Evolutionary conservation across 2,797 vertebrate species (phyloP), one percentile per base, ranked within the genome.

Genomic region (Arctocebus calabarensis): DNA sequence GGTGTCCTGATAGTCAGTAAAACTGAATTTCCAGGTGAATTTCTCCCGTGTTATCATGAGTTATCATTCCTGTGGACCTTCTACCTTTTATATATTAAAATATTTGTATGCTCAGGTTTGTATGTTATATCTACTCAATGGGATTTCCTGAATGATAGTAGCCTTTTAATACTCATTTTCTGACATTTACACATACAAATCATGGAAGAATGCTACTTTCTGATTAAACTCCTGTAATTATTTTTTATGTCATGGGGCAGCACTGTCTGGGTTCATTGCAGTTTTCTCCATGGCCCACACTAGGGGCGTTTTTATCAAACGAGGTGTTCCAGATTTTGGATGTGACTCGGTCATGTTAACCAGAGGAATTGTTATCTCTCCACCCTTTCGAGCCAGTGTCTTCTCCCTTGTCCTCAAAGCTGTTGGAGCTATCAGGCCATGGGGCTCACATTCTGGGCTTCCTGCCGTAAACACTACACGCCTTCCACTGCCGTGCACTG

Each of bases 401-500:
- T 57, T 73, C n/a, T 5, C 14, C 74, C 25, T 23, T 7, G 1
- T 74, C 7, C 25, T 34, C 2, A 4, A 73, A 74, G 13, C 32
- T 78, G 1, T 12, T 22, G 10, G 20, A 32, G n/a, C 62, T 34
- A 7, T 57, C 34, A 48, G 20, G 23, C 71, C 1, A 0, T 70
- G 29, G 20, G 16, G 48, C 22, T 55, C 27, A 52, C 9, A 40
- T 2, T 13, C 1, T 27, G 10, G 20, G 40, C 17, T 82, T 59
- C 29, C n/a, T 48, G 34, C 3, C 73, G 4, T 62, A 62, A 34
- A 43, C 2, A 6, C 25, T 75, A 7, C 19, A 22, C 6, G 29
- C 10, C 1, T 40, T 11, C 40, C 12, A 3, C 25, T 34, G 10
- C 1, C 3, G 4, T 27, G 37, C 9, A 4, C 11, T n/a, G 5